phyloP scores from a whole-genome alignment of 2,113 vertebrate genomes.

The Haliaeetus leucogaster region DNA sequence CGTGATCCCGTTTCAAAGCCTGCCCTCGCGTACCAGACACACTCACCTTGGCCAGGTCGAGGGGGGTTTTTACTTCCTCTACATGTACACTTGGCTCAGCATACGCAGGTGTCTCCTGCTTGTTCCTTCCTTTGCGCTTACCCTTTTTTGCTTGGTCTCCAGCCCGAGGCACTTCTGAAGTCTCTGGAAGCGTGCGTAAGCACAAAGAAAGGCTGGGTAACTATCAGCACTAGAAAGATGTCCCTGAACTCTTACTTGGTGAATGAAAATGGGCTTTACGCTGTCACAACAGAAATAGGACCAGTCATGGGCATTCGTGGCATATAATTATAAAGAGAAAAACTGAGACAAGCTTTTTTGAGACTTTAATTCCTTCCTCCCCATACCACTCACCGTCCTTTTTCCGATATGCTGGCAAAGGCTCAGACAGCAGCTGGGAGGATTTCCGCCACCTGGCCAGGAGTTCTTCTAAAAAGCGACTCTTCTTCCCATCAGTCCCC shows the following conservation, averaged over 20 bases:
- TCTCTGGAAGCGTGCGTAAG: constrained; percentile 39
- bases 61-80: constrained; percentile 90
- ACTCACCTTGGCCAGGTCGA: constrained; percentile 90
- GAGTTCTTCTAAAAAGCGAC: constrained; percentile 86
- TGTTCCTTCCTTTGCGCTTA: constrained; percentile 93
- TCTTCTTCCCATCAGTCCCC: constrained; percentile 84
- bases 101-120: constrained; percentile 73
- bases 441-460: constrained; percentile 80
- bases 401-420: constrained; percentile 26
- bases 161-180: constrained; percentile 65
- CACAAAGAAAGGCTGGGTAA: neutral
- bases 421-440: constrained; percentile 57
- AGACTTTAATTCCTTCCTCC: neutral
- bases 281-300: accelerated
- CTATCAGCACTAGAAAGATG: neutral
- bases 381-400: constrained; percentile 68
- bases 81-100: constrained; percentile 64
- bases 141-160: constrained; percentile 83
- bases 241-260: neutral
- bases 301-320: accelerated
- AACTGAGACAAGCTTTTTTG: neutral
- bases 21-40: accelerated
- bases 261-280: neutral
- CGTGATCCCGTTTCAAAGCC: accelerated
- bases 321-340: neutral